These are phyloP conservation scores for Rhyacophila brunnea DNA, from an alignment of 1,140 invertebrate species.

Conservation along the genomic window DNA sequence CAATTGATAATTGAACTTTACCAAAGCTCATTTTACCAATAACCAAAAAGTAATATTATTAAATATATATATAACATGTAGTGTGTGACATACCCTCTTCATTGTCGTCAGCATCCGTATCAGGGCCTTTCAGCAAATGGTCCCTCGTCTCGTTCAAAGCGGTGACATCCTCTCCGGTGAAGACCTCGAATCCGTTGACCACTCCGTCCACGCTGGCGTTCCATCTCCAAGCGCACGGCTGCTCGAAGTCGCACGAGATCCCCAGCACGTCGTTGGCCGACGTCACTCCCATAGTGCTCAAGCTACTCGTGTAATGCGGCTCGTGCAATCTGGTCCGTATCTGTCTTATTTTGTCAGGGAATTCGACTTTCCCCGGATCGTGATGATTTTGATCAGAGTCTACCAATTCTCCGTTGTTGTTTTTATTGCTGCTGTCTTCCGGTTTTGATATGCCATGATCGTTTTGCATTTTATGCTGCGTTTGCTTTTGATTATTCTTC, in stretches of 20 bases:
- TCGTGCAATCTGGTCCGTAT: conserved; percentile 45
- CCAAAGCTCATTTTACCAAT: too few relatives aligned
- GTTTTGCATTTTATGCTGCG: conserved; percentile 40
- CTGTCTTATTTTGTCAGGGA: conserved; percentile 39
- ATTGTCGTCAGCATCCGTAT: conserved; percentile 42
- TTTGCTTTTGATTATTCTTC: conserved; percentile 40
- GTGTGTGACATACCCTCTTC: conserved; percentile 13
- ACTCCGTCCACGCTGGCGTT: conserved; percentile 44
- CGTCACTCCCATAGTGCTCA: conserved; percentile 37
- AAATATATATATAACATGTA: too few relatives aligned
- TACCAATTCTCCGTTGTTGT: conserved; percentile 41
- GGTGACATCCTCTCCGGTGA: conserved; percentile 41
- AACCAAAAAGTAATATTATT: too few relatives aligned
- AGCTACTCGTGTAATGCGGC: conserved; percentile 43
- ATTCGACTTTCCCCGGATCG: conserved; percentile 40
- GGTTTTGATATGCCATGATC: conserved; percentile 40
- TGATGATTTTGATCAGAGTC: conserved; percentile 35
- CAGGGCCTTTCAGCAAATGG: conserved; percentile 44
- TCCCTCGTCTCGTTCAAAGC: conserved; percentile 42
- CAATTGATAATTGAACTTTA: too few relatives aligned
- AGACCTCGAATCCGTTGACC: conserved; percentile 44
- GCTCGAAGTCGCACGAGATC: conserved; percentile 49
- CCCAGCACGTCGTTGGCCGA: conserved; percentile 46
- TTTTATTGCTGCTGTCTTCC: conserved; percentile 19
- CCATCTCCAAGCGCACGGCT: conserved; percentile 49